Percentiles rank a stretch among this genome's conserved stretches.
Evolutionary conservation across 2,113 vertebrate genomes (phyloP).

Genomic region (Dasyprocta punctata): DNA sequence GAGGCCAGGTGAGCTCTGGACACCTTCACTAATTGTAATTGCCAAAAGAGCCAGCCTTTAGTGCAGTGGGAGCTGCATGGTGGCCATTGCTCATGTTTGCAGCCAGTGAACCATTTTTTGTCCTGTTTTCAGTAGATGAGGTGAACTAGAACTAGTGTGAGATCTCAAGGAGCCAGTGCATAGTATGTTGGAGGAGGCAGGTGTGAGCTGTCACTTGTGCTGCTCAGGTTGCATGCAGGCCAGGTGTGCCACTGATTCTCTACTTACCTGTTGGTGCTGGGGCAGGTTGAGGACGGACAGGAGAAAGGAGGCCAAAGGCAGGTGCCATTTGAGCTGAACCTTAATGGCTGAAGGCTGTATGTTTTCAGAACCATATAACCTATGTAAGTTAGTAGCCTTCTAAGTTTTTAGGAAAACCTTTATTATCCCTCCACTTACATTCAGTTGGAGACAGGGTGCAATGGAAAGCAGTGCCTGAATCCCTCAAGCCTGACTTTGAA

Average conservation of each 20-base stretch:
- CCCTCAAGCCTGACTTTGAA: neutral
- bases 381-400: neutral
- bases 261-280: neutral
- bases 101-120: neutral
- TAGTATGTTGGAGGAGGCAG: neutral
- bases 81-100: neutral
- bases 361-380: no score
- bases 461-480: neutral
- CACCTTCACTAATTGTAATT: neutral
- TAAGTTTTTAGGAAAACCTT: neutral
- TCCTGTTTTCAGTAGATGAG: neutral
- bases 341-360: neutral
- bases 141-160: neutral
- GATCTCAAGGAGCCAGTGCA: neutral
- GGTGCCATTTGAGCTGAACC: neutral
- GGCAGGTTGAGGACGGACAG: neutral
- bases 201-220: fast-evolving
- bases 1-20: neutral
- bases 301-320: neutral
- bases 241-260: neutral
- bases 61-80: neutral
- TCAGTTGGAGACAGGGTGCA: neutral
- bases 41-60: neutral
- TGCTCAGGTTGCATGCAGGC: neutral
- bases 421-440: neutral